Evolutionary conservation across 1,140 invertebrate genomes (phyloP).

Genomic region (Drosophila pandora): DNA sequence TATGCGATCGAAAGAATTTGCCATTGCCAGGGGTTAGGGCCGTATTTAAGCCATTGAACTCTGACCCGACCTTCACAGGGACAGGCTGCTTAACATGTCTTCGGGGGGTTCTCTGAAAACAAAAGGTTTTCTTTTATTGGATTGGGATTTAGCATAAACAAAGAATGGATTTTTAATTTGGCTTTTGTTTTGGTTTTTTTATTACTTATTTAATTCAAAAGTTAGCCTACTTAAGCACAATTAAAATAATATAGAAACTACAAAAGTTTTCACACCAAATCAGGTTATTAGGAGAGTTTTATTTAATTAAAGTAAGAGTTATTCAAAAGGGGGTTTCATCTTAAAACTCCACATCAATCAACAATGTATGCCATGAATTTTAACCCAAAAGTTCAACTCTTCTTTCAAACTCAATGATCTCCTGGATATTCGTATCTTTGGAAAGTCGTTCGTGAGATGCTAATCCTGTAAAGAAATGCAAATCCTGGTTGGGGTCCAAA

Average conservation of each 20-base stretch:
- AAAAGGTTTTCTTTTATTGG: slow-evolving; percentile 5
- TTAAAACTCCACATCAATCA: slow-evolving; percentile 3
- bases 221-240: slow-evolving; percentile 20
- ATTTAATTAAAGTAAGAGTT: neutral
- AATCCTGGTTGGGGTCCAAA: slow-evolving; percentile 25
- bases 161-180: slow-evolving; percentile 12
- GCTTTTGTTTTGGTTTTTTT: slow-evolving; percentile 7
- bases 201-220: slow-evolving; percentile 4
- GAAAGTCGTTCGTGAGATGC: slow-evolving; percentile 48
- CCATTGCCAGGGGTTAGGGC: neutral
- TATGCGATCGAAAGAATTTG: slow-evolving; percentile 17
- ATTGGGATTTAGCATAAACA: neutral
- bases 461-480: slow-evolving; percentile 38
- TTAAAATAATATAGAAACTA: slow-evolving; percentile 4
- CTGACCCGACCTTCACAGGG: slow-evolving; percentile 17
- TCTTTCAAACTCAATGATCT: slow-evolving; percentile 18
- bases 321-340: neutral
- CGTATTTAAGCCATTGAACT: slow-evolving; percentile 30
- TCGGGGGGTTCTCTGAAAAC: neutral
- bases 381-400: slow-evolving; percentile 22
- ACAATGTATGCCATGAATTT: slow-evolving; percentile 15
- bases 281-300: neutral
- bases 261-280: neutral
- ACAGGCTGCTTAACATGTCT: neutral
- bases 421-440: slow-evolving; percentile 12